Evolutionary conservation across 2,797 vertebrate species (phyloP), one percentile per base, ranked within the genome.

Genomic region (Gallinago solitaria): DNA sequence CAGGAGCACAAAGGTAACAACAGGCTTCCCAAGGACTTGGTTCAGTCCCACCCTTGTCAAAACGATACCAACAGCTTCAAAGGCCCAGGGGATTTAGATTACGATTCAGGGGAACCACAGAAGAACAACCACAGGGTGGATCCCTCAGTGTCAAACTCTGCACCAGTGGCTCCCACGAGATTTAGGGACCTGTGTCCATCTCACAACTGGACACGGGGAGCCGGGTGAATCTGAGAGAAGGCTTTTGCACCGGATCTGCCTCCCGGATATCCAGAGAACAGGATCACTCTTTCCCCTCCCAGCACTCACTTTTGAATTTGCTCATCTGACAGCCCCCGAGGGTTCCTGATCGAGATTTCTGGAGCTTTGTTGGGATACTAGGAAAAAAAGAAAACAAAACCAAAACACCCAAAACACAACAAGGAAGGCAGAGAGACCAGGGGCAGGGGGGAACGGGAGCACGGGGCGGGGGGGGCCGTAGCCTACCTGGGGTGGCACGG

Each of bases 281-380:
- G 33, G 6, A 53, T 7, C 3, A 1, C 12, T 9, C 56, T 50
- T 23, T 78, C 41, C 51, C 43, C 33, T 73, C 25, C 45, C 3
- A 0, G 41, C 56, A 93, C 98, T 98, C 96, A 99, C 99, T 98
- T 99, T 94, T 98, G 97, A 90, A 99, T 98, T 91, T 99, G 99
- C 87, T 99, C 99, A 91, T 99, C 99, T 30, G 99, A 99, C 24
- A 99, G 98, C 4, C 99, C 99, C 21, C 99, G 97, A 0, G 99
- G 98, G 94, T 99, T 99, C 35, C 98, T 98, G 71, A 99, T 98
- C 12, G 98, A 98, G 97, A 99, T 99, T 94, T 93, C 93, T 0
- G 99, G 99, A 91, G 98, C 97, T 60, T 98, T 98, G 12, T 96
- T 96, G 9, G 99, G 99, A 97, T 99, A 99, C 99, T 99, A 91